Percentiles rank a stretch among this genome's conserved stretches.
Evolutionary conservation across 2,797 vertebrate genomes (phyloP).

Genomic region (Sebastes aleutianus): DNA sequence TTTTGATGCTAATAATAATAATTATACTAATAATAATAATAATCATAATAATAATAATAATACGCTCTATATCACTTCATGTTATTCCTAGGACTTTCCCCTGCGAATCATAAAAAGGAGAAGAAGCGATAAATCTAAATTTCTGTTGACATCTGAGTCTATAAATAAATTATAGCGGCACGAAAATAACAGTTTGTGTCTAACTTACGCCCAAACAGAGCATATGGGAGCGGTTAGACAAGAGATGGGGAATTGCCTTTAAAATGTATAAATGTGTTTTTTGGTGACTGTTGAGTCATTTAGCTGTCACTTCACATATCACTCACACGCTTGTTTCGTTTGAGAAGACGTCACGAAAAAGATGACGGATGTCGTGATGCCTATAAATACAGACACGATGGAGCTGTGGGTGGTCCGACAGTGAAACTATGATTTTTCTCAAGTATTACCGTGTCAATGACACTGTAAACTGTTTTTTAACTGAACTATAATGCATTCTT

Average conservation of each 20-base stretch:
- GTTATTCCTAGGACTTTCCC: neutral
- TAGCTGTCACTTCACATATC: conserved; percentile 70
- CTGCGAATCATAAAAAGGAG: neutral
- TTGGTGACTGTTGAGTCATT: conserved; percentile 63
- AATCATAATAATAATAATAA: neutral
- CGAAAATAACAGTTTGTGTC: neutral
- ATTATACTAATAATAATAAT: neutral
- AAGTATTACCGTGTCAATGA: conserved; percentile 7
- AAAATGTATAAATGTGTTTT: conserved; percentile 61
- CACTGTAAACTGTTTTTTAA: too few species aligned
- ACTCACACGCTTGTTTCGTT: conserved; percentile 42
- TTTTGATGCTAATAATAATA: neutral
- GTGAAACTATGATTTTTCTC: conserved; percentile 36
- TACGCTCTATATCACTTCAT: too few species aligned
- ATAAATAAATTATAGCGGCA: conserved; percentile 19
- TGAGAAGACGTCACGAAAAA: conserved; percentile 40
- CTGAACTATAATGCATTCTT: too few species aligned
- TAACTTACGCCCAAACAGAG: conserved; percentile 2
- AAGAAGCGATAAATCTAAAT: neutral
- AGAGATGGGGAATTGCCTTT: conserved; percentile 36
- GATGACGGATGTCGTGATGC: conserved; percentile 55
- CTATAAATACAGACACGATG: conserved; percentile 43
- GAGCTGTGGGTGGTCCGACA: conserved; percentile 73
- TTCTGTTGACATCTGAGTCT: conserved; percentile 5
- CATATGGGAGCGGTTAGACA: conserved; percentile 66